A percentile compares a stretch with the other conserved stretches of the same genome.
Evolutionary conservation across 2,113 vertebrate genomes (phyloP).

Genomic region (Polyodon spathula): DNA sequence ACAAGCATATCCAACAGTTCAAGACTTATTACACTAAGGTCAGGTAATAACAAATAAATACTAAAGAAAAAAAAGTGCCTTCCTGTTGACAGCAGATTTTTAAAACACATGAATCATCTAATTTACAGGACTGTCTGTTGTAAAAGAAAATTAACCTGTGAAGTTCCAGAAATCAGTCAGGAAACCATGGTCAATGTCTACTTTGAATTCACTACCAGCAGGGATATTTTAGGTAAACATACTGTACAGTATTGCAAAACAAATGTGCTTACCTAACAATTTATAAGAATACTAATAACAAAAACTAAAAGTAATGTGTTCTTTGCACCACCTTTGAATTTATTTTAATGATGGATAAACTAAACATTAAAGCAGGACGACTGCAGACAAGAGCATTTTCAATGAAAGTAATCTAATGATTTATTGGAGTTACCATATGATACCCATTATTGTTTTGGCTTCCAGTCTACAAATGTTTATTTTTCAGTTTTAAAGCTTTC

Average conservation of each 20-base stretch:
- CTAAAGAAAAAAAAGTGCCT: constrained; percentile 33
- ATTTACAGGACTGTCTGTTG: constrained; percentile 28
- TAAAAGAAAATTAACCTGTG: constrained; percentile 25
- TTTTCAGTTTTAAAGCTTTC: constrained; percentile 80
- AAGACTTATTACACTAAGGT: constrained; percentile 64
- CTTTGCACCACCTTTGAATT: not conserved
- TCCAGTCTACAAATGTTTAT: constrained; percentile 77
- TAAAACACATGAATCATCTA: constrained; percentile 53
- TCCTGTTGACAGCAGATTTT: constrained; percentile 49
- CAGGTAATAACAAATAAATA: constrained; percentile 36
- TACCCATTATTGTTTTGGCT: constrained; percentile 82
- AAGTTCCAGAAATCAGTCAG: constrained; percentile 28
- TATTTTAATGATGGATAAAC: constrained; percentile 25
- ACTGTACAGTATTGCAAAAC: not conserved
- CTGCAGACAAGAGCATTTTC: constrained; percentile 37
- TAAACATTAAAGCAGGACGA: constrained; percentile 33
- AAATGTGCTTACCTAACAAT: constrained; percentile 12
- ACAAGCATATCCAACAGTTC: constrained; percentile 40
- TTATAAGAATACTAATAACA: constrained; percentile 23
- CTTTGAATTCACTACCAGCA: too few species aligned
- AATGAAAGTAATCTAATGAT: constrained; percentile 72
- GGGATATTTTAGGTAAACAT: not conserved
- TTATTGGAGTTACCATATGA: constrained; percentile 76
- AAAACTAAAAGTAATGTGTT: constrained; percentile 29
- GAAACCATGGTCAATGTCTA: constrained; percentile 15